Conservation (phyloP, 2,888 invertebrate species). For the Tineola bisselliella region DNA sequence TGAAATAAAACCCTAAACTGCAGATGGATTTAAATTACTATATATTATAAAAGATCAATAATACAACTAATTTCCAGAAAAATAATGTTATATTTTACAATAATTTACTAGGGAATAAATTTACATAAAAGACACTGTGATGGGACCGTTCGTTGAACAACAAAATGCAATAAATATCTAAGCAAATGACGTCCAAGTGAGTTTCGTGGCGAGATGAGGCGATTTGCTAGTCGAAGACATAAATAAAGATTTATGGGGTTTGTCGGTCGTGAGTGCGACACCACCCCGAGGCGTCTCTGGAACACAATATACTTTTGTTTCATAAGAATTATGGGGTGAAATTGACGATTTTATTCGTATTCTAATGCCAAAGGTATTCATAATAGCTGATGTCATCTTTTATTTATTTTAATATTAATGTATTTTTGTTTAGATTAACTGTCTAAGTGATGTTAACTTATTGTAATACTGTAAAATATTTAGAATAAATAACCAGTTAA, state of each 20-base stretch:
- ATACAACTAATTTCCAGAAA: too few relatives aligned
- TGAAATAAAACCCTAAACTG: too few relatives aligned
- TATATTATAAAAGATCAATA: too few relatives aligned
- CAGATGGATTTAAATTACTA: too few relatives aligned
- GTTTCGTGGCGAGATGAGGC: conserved; percentile 28
- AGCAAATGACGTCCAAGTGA: conserved; percentile 34
- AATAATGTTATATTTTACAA: neutral
- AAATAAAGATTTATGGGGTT: conserved; percentile 35
- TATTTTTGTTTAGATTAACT: neutral
- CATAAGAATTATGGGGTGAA: conserved; percentile 6
- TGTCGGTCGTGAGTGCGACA: conserved; percentile 12
- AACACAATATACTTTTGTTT: conserved; percentile 10
- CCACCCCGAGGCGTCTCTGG: conserved; percentile 12
- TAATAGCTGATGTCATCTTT: neutral
- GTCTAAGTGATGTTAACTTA: neutral
- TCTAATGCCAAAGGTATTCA: neutral
- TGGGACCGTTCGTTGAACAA: conserved; percentile 15
- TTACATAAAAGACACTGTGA: conserved; percentile 47
- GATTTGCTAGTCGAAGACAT: conserved; percentile 24
- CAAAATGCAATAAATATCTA: conserved; percentile 42
- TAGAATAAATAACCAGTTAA: neutral
- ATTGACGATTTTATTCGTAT: conserved; percentile 1
- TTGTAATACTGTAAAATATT: neutral
- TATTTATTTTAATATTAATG: neutral
- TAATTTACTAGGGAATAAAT: conserved; percentile 58